Evolutionary conservation across 2,113 vertebrate species (phyloP).

Genomic region (Trogon melanurus): DNA sequence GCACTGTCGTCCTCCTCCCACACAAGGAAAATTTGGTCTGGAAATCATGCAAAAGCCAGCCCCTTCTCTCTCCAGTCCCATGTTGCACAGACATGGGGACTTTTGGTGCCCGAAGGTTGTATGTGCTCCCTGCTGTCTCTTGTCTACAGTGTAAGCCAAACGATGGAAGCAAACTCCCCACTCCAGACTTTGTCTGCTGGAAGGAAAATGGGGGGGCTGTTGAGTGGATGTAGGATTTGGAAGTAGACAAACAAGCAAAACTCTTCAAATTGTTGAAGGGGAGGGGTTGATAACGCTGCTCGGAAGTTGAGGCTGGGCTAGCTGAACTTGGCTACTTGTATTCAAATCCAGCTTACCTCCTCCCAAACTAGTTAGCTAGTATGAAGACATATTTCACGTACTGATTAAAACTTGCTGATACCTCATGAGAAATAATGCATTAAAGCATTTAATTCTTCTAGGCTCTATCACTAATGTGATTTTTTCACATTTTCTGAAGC

Average conservation of each 20-base stretch:
- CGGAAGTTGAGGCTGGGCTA: background rate
- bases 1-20: background rate
- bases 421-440: background rate
- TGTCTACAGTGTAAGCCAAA: conserved; percentile 23
- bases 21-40: background rate
- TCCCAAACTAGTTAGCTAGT: background rate
- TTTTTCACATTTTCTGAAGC: conserved; percentile 8
- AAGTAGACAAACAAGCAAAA: background rate
- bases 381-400: background rate
- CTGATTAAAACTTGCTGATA: background rate
- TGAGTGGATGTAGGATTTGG: background rate
- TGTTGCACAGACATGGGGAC: background rate
- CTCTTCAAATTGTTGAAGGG: background rate
- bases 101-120: conserved; percentile 7
- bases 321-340: background rate
- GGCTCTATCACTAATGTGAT: background rate
- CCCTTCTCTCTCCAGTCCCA: background rate
- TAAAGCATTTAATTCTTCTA: conserved; percentile 20
- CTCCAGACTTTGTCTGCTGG: conserved; percentile 44
- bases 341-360: background rate
- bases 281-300: background rate
- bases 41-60: conserved; percentile 18
- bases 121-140: background rate
- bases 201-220: background rate
- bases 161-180: conserved; percentile 7